Conservation (phyloP, 1,140 invertebrate species). For the Drosophila virilis region DNA sequence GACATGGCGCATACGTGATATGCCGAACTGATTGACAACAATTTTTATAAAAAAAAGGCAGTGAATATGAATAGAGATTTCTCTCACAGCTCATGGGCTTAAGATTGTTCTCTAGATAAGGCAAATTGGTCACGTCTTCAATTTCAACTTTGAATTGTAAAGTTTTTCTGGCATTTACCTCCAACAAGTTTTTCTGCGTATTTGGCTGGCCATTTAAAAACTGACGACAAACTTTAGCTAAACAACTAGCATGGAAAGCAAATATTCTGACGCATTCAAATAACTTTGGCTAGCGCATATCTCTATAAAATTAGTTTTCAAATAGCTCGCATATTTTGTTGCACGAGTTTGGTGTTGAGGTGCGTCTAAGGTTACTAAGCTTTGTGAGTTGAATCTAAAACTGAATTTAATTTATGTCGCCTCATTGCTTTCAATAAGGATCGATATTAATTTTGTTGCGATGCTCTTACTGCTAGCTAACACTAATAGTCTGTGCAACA, state of each 20-base stretch:
- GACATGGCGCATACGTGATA: slow-evolving; percentile 26
- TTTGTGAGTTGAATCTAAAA: neutral
- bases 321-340: neutral
- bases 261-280: neutral
- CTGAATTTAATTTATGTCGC: neutral
- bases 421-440: slow-evolving; percentile 15
- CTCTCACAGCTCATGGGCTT: neutral
- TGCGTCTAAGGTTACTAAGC: slow-evolving; percentile 4
- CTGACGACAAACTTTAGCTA: slow-evolving; percentile 15
- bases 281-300: neutral
- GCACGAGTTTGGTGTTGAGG: neutral
- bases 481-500: slow-evolving; percentile 15
- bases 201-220: slow-evolving; percentile 6
- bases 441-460: slow-evolving; percentile 30
- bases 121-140: neutral
- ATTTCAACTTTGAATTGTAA: slow-evolving; percentile 9
- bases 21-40: slow-evolving; percentile 5
- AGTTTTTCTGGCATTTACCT: slow-evolving; percentile 26
- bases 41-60: neutral
- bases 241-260: neutral
- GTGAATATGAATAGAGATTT: neutral
- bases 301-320: neutral
- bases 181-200: neutral
- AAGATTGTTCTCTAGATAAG: neutral
- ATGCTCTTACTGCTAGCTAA: slow-evolving; percentile 15